Evolutionary conservation across 1,140 invertebrate genomes (phyloP).

Genomic region (Tetragnatha versicolor): DNA sequence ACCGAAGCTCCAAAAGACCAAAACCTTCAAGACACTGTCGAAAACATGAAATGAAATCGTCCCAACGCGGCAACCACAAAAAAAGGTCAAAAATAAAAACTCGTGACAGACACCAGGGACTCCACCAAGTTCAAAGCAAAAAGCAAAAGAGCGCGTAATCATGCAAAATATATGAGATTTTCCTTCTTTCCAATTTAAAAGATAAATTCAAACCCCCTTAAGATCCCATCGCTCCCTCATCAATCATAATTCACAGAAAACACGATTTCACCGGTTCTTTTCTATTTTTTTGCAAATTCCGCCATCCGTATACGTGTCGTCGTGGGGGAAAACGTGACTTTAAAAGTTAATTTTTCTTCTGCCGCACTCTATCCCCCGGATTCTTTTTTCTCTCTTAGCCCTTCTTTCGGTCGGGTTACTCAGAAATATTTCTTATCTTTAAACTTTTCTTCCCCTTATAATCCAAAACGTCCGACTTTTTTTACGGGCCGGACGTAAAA

Average conservation of each 20-base stretch:
- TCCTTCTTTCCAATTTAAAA: constrained; percentile 21
- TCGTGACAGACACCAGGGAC: background rate
- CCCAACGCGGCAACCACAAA: too few species aligned
- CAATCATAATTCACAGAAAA: constrained; percentile 38
- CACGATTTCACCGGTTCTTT: background rate
- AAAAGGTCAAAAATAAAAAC: background rate
- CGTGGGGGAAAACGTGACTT: constrained; percentile 33
- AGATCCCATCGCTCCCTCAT: constrained; percentile 19
- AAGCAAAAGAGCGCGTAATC: background rate
- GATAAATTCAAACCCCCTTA: constrained; percentile 17
- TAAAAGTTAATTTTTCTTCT: constrained; percentile 45
- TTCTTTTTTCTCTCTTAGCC: background rate
- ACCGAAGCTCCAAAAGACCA: too few species aligned
- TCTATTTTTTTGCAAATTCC: constrained; percentile 19
- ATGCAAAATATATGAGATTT: constrained; percentile 21
- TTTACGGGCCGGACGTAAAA: background rate
- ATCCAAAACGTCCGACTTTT: constrained; percentile 14
- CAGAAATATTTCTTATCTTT: constrained; percentile 25
- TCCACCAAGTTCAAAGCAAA: background rate
- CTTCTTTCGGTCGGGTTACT: constrained; percentile 1
- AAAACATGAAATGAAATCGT: too few species aligned
- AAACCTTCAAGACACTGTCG: too few species aligned
- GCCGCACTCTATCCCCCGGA: background rate
- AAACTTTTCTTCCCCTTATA: constrained; percentile 4
- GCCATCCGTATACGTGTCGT: constrained; percentile 39